Conservation (phyloP, 2,797 vertebrate species). For the Rhinoraja longicauda region DNA sequence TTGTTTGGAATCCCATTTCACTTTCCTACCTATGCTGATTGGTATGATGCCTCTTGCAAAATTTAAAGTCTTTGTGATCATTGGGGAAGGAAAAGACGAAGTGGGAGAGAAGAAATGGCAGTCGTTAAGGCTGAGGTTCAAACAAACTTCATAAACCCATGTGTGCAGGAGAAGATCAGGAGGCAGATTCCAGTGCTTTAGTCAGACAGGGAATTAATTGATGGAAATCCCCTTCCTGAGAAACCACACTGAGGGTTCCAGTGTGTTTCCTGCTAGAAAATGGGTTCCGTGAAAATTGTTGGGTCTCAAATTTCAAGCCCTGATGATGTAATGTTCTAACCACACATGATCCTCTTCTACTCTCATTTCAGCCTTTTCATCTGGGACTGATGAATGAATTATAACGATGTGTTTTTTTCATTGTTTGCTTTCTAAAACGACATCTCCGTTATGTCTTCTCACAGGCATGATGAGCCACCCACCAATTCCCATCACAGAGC, state of each 20-base stretch:
- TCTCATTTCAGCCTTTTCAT: constrained; percentile 37
- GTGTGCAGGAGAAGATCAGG: background rate
- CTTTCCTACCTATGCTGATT: background rate
- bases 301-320: constrained; percentile 36
- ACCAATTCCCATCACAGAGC: constrained; percentile 83
- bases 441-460: background rate
- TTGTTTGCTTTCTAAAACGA: constrained; percentile 42
- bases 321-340: constrained; percentile 34
- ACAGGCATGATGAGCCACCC: constrained; percentile 97
- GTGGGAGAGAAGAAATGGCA: background rate
- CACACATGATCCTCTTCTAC: constrained; percentile 24
- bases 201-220: background rate
- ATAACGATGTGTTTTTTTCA: constrained; percentile 25
- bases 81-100: background rate
- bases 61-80: background rate
- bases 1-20: background rate
- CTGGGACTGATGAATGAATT: constrained; percentile 24
- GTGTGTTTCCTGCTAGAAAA: background rate
- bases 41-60: background rate
- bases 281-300: background rate
- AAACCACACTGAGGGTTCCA: background rate
- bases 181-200: background rate
- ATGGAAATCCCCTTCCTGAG: background rate
- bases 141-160: background rate
- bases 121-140: background rate